Evolutionary conservation across 2,797 vertebrate species (phyloP), one percentile per base, ranked within the genome.

Genomic region (Clarias platycephalus): DNA sequence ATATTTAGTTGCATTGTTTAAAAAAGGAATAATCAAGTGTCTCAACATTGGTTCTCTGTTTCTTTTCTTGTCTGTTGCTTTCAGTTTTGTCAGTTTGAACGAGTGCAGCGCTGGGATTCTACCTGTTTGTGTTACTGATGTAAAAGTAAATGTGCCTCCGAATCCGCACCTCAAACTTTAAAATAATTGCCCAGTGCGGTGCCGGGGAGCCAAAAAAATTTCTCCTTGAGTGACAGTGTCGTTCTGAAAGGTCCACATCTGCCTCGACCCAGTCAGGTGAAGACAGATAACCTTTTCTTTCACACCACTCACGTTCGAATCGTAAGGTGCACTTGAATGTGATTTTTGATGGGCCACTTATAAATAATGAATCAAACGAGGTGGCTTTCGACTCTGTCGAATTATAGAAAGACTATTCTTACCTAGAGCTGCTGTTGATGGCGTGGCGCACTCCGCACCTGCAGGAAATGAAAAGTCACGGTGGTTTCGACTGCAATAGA

Each of bases 281-380:
- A 86, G 84, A 91, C 87, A 89, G 87, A 80, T 87, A 90, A 87
- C 89, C 89, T 90, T 90, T 88, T 88, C 88, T 85, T 86, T 88
- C 89, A 86, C 44, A 63, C 57, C 31, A 44, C 70, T 74, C 66
- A 57, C 79, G 72, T 66, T 70, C 86, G 82, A 90, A 85, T 77
- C 75, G 64, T 40, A 79, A 77, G 85, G 84, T 87, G 82, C 86
- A 66, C 81, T 80, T 49, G 26, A 60, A 55, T 68, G 57, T 40
- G 85, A 12, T 79, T 84, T 82, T 82, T 86, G 80, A 83, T 81
- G 74, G 84, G 74, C 86, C 68, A 58, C 53, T 81, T 68, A 67
- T 82, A 89, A 89, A 88, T 88, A 86, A 88, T 88, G 67, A 85
- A 88, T 86, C 82, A 86, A 88, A 89, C 53, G 49, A 81, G 67